phyloP scores from a whole-genome alignment of 2,113 vertebrate genomes.

The Zingel zingel region DNA sequence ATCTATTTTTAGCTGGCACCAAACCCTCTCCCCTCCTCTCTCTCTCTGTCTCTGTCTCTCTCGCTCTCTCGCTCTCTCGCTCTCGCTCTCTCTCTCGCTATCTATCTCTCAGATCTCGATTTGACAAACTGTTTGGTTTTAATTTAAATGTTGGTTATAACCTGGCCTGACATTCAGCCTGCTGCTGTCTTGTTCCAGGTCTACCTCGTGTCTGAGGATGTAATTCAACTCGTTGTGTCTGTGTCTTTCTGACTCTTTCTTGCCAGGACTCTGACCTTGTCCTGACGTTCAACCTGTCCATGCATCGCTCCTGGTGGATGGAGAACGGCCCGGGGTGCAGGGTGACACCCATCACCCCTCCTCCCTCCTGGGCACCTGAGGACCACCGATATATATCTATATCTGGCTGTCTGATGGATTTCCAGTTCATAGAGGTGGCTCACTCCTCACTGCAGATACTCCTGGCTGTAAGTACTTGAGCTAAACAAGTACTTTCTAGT shows the following conservation, averaged over 20 bases:
- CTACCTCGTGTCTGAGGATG: constrained; percentile 23
- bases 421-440: constrained; percentile 98
- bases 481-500: constrained; percentile 10
- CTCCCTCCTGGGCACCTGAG: constrained; percentile 97
- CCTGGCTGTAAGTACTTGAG: constrained; percentile 93
- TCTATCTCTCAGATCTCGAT: not conserved
- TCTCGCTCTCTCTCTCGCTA: not conserved
- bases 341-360: constrained; percentile 95
- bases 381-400: constrained; percentile 99
- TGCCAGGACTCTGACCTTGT: constrained; percentile 96
- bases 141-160: constrained; percentile 49
- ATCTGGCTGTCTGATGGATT: constrained; percentile 95
- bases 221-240: constrained; percentile 43
- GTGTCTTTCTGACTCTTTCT: constrained; percentile 15
- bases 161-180: constrained; percentile 29
- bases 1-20: constrained; percentile 52
- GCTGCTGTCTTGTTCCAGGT: constrained; percentile 10
- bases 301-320: constrained; percentile 99
- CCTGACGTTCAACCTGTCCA: constrained; percentile 99
- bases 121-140: constrained; percentile 48
- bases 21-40: not conserved
- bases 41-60: too few species aligned
- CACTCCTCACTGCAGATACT: constrained; percentile 98
- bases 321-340: constrained; percentile 97
- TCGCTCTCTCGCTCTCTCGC: not conserved